Percentiles rank a stretch among this genome's conserved stretches.
Evolutionary conservation across 2,888 invertebrate genomes (phyloP).

Genomic region (Watsonalla cultraria): DNA sequence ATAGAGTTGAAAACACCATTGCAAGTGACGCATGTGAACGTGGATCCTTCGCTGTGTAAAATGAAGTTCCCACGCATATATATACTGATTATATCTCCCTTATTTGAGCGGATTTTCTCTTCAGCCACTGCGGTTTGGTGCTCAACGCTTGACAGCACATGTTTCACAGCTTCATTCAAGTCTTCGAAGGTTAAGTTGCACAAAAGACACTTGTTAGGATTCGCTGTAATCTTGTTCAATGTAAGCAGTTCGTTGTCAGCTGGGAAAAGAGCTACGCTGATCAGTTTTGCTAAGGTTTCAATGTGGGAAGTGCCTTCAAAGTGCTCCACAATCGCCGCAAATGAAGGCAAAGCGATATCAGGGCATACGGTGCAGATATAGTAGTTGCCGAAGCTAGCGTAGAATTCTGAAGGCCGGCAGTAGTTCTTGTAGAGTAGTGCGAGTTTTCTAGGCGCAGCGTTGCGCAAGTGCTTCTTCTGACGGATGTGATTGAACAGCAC

Average conservation of each 20-base stretch:
- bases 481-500: conserved; percentile 70
- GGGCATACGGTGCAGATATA: conserved; percentile 66
- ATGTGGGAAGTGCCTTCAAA: conserved; percentile 59
- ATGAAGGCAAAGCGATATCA: conserved; percentile 56
- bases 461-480: conserved; percentile 69
- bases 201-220: conserved; percentile 42
- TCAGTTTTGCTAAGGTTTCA: conserved; percentile 51
- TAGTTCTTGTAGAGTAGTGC: conserved; percentile 58
- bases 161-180: conserved; percentile 42
- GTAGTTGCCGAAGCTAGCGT: conserved; percentile 68
- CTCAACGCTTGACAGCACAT: conserved; percentile 46
- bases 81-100: conserved; percentile 64
- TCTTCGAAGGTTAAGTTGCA: conserved; percentile 48
- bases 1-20: conserved; percentile 58
- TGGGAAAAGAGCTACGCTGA: conserved; percentile 49
- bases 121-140: conserved; percentile 54
- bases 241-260: conserved; percentile 38
- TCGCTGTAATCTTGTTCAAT: conserved; percentile 37
- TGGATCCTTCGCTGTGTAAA: conserved; percentile 56
- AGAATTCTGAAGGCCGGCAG: conserved; percentile 65
- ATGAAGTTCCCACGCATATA: conserved; percentile 66
- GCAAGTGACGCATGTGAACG: conserved; percentile 54
- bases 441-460: conserved; percentile 65
- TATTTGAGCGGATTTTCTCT: conserved; percentile 35
- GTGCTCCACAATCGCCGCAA: conserved; percentile 64